phyloP scores from a whole-genome alignment of 2,113 vertebrate species.

The Ginglymostoma cirratum region DNA sequence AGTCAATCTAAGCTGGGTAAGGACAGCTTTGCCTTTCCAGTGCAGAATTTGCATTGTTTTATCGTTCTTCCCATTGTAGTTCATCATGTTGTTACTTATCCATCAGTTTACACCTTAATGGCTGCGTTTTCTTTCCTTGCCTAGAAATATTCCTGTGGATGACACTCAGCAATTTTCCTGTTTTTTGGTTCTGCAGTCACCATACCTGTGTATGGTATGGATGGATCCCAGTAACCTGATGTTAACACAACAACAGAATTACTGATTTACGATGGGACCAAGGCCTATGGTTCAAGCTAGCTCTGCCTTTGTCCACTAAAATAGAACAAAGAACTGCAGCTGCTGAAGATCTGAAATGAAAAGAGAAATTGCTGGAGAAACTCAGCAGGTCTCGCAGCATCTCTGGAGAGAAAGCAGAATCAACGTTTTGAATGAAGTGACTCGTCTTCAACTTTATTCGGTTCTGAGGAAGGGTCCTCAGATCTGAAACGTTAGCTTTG shows the following conservation, averaged over 20 bases:
- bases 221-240: background rate
- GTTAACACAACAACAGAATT: background rate
- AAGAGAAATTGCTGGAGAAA: too few species aligned
- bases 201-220: background rate
- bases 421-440: too few species aligned
- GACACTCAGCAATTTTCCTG: background rate
- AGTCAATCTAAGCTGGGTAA: background rate
- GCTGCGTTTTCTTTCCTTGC: background rate
- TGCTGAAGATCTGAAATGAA: too few species aligned
- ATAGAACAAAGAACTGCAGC: too few species aligned
- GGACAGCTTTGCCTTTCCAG: background rate
- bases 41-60: background rate
- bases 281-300: background rate
- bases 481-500: too few species aligned
- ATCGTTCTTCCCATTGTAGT: background rate
- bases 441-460: too few species aligned
- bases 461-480: too few species aligned
- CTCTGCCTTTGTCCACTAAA: background rate
- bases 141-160: background rate
- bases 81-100: background rate
- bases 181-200: too few species aligned
- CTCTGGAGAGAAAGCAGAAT: too few species aligned
- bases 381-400: too few species aligned
- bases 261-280: background rate
- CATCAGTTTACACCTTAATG: background rate